Evolutionary conservation across 1,140 invertebrate genomes (phyloP), one percentile per base, ranked within the genome.

Genomic region (Lordiphosa clarofinis): DNA sequence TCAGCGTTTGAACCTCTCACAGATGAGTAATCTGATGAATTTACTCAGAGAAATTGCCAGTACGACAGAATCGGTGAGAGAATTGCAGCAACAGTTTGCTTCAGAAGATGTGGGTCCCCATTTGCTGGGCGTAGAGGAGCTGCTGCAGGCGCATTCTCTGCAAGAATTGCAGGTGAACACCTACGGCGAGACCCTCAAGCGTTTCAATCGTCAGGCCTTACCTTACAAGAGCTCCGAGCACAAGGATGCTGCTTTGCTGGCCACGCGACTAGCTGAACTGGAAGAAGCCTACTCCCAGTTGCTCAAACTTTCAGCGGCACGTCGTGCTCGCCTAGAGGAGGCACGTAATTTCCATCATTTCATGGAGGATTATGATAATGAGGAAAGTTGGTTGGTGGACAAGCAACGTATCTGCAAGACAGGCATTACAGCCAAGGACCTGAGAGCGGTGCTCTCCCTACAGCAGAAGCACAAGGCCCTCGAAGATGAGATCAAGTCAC

Each of bases 401-500:
- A 97, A 98, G 78, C 95, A 98, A 82, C 90, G 96, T 8, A 96
- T 98, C 62, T 98, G 96, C 88, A 93, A 94, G 74, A 93, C 96
- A 4, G 95, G 95, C 9, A 94, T 98, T n/a, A 94, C 95, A 0
- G 96, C 96, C 1, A 98, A 98, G 89, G 98, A 99, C 90, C 90
- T 99, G 12, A 91, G 95, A 40, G 96, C 95, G 0, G 96, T 98
- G 4, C 92, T 97, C 42, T 95, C 96, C 15, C 89, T 98, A 31
- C 94, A 97, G 62, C 97, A 98, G 87, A 98, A 98, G 81, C 98
- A 99, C 88, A 98, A 98, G 82, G 95, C 95, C 0, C 79, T 99
- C 1, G 92, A 97, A 86, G 96, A 97, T 86, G 98, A 99, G 90
- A 95, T 99, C 90, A 94, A 96, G 76, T 94, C 95, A 0, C 90